Evolutionary conservation across 2,113 vertebrate genomes (phyloP).

Genomic region (Sander vitreus): DNA sequence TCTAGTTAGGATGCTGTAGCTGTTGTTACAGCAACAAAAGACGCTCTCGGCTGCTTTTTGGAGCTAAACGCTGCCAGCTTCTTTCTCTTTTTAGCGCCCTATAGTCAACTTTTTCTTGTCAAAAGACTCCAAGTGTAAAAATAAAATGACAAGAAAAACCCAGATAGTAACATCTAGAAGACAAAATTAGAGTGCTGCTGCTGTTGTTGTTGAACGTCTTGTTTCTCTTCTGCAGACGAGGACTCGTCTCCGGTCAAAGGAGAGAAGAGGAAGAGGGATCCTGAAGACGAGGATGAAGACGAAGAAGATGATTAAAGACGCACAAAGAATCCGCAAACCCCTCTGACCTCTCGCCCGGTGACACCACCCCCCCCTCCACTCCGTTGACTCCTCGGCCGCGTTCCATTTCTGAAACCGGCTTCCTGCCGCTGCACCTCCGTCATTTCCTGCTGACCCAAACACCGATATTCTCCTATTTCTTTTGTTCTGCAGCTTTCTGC

Average conservation of each 20-base stretch:
- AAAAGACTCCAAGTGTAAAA: no score
- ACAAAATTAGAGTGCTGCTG: no score
- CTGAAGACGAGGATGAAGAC: slow-evolving; percentile 87
- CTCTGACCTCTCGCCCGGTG: slow-evolving; percentile 12
- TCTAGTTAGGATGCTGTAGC: no score
- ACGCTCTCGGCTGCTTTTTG: no score
- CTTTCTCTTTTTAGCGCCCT: no score
- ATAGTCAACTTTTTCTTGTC: no score
- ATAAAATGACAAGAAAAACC: no score
- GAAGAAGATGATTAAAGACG: slow-evolving; percentile 79
- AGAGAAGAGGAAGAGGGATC: slow-evolving; percentile 90
- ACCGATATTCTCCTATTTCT: not conserved
- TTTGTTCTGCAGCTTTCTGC: not conserved
- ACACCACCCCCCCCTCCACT: not conserved
- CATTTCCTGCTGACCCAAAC: not conserved
- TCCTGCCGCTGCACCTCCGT: slow-evolving; percentile 1
- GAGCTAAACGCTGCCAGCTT: no score
- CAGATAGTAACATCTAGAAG: no score
- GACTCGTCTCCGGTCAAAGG: slow-evolving; percentile 82
- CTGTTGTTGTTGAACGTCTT: no score
- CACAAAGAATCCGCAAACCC: not conserved
- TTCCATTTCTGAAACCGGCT: slow-evolving; percentile 20
- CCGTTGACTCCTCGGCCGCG: slow-evolving; percentile 8
- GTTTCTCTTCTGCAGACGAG: slow-evolving; percentile 60
- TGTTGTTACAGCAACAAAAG: no score